phyloP scores from a whole-genome alignment of 2,888 invertebrate genomes.

The Patella ulyssiponensis region DNA sequence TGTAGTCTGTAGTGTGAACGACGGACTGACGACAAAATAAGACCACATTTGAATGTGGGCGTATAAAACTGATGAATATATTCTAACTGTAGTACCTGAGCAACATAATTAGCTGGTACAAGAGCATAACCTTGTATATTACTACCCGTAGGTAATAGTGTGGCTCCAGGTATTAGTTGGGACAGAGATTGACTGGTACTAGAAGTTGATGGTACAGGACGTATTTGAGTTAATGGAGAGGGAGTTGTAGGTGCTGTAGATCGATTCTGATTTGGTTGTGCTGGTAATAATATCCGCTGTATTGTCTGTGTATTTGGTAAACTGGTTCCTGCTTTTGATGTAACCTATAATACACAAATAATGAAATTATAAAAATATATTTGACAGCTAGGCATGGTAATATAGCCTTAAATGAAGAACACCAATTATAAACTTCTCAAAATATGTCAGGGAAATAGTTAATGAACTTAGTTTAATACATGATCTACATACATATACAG shows the following conservation, averaged over 20 bases:
- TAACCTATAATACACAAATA: background rate
- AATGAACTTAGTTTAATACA: no score
- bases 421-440: no score
- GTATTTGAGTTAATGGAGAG: slow-evolving; percentile 58
- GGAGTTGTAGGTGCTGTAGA: slow-evolving; percentile 39
- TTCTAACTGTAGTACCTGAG: slow-evolving; percentile 58
- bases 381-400: no score
- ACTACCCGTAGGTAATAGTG: slow-evolving; percentile 64
- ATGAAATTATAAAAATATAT: slow-evolving; percentile 7
- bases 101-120: slow-evolving; percentile 77
- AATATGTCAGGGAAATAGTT: no score
- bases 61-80: no score
- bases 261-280: slow-evolving; percentile 45
- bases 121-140: slow-evolving; percentile 75
- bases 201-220: slow-evolving; percentile 67
- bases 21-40: background rate
- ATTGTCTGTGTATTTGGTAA: slow-evolving; percentile 29
- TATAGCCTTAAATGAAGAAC: no score
- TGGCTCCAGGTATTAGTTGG: slow-evolving; percentile 64
- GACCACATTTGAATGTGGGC: no score
- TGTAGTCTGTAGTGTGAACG: background rate
- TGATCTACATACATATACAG: no score
- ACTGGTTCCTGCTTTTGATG: slow-evolving; percentile 22
- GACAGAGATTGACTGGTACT: slow-evolving; percentile 37
- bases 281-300: slow-evolving; percentile 68